Conservation (phyloP, 2,797 vertebrate genomes). For the Amazona finschi region DNA sequence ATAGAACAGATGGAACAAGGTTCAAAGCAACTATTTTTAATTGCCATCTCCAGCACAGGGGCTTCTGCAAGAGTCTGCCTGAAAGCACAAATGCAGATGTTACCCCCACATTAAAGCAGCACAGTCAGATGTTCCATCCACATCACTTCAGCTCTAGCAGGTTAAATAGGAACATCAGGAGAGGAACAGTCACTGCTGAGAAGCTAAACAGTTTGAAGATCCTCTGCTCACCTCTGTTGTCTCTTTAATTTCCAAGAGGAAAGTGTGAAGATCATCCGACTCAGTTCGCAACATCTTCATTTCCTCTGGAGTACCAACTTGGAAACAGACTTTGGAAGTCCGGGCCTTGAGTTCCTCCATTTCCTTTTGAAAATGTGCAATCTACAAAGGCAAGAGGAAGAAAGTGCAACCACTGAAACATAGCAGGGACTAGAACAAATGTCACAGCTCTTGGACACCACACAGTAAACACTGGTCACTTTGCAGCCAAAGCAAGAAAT, state of each 20-base stretch:
- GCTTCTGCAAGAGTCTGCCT: neutral
- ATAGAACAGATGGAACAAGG: neutral
- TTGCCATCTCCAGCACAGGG: neutral
- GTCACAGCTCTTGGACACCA: neutral
- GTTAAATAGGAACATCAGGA: neutral
- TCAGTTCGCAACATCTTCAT: constrained; percentile 87
- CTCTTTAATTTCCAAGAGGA: constrained; percentile 92
- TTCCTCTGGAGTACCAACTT: constrained; percentile 85
- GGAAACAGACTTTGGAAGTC: constrained; percentile 83
- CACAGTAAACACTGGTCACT: neutral
- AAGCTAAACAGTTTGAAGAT: neutral
- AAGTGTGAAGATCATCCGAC: constrained; percentile 84
- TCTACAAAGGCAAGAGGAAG: constrained; percentile 67
- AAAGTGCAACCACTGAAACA: neutral
- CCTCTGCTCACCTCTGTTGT: constrained; percentile 86
- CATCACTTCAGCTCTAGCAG: neutral
- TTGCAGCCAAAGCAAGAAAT: neutral
- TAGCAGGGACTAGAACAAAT: neutral
- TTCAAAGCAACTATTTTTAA: neutral
- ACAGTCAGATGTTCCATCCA: neutral
- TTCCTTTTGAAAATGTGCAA: constrained; percentile 94
- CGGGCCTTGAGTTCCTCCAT: constrained; percentile 89
- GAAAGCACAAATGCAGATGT: neutral
- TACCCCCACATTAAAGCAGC: neutral
- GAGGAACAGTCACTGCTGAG: neutral